Percentiles rank a stretch among this genome's conserved stretches.
Conservation (phyloP, 2,888 invertebrate species). For the Sympetrum striolatum region DNA sequence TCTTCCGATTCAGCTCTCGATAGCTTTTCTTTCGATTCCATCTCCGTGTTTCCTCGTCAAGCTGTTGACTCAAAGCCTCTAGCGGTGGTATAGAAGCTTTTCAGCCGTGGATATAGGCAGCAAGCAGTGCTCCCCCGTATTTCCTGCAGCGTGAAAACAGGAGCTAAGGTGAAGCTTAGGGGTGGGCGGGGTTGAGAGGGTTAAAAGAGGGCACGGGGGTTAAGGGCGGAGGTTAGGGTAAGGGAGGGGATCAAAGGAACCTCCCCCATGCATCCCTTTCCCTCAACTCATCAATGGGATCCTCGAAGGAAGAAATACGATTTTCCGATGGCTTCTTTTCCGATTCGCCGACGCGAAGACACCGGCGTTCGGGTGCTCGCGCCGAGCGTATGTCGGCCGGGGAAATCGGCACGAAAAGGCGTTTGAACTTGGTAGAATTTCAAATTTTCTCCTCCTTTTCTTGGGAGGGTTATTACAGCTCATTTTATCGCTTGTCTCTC, state of each 20-base stretch:
- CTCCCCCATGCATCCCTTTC: not conserved
- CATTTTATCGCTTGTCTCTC: conserved; percentile 8
- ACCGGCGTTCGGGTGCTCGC: not conserved
- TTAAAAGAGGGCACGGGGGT: not conserved
- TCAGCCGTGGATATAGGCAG: conserved; percentile 31
- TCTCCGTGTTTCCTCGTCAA: too few relatives aligned
- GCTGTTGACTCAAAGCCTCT: not conserved
- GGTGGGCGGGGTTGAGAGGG: not conserved
- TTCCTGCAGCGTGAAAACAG: not conserved
- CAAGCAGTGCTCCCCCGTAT: not conserved
- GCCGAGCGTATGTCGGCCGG: not conserved
- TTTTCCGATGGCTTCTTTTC: not conserved
- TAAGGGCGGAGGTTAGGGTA: not conserved
- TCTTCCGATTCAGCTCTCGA: too few relatives aligned
- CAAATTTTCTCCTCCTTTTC: not conserved
- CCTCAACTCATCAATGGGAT: conserved; percentile 15
- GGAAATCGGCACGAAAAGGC: not conserved
- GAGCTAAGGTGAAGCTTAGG: not conserved
- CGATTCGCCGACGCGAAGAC: not conserved
- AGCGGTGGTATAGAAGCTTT: not conserved
- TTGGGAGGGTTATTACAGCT: not conserved
- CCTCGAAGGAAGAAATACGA: not conserved
- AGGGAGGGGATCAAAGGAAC: not conserved
- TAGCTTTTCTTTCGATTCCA: too few relatives aligned
- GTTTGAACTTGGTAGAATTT: not conserved